Evolutionary conservation across 2,888 invertebrate species (phyloP), one percentile per base, ranked within the genome.

Genomic region (Lepidocyrtoides sp.): DNA sequence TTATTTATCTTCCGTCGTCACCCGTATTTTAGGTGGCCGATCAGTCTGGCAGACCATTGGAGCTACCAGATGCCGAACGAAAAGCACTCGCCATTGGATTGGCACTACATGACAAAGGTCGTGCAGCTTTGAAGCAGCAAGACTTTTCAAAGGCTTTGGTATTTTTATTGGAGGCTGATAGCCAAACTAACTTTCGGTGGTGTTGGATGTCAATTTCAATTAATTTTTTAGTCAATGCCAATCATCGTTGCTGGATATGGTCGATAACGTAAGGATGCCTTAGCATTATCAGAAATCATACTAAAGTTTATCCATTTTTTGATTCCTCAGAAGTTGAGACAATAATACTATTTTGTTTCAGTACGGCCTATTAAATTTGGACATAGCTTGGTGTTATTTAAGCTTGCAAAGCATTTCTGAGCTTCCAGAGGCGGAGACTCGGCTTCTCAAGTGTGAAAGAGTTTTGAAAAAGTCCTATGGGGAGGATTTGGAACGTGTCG

Each of bases 301-400:
- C n/a, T n/a, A n/a, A n/a, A n/a, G n/a, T 26, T 10, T 26, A 26
- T 29, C 7, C 8, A 63, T 29, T 26, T 63, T 63, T n/a, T 26
- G 12, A 17, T 57, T 20, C 12, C 17, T n/a, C n/a, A n/a, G n/a
- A n/a, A n/a, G n/a, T n/a, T n/a, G n/a, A n/a, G n/a, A n/a, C n/a
- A n/a, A n/a, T n/a, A n/a, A n/a, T n/a, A n/a, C n/a, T n/a, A n/a
- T n/a, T 26, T 48, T 20, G 1, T 57, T 88, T 20, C 26, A 90
- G 89, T 97, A 97, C 95, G 98, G 97, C 0, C 96, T 98, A 4
- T 96, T 98, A 44, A 98, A 98, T 95, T 95, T 98, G 94, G 98
- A 98, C 95, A 97, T 98, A 92, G 97, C 97, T n/a, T 98, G 98
- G 98, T 98, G 98, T 95, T 98, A 98, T 95, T 96, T 98, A 82